Evolutionary conservation across 2,888 invertebrate genomes (phyloP), one percentile per base, ranked within the genome.

Genomic region (Anodontia alba): DNA sequence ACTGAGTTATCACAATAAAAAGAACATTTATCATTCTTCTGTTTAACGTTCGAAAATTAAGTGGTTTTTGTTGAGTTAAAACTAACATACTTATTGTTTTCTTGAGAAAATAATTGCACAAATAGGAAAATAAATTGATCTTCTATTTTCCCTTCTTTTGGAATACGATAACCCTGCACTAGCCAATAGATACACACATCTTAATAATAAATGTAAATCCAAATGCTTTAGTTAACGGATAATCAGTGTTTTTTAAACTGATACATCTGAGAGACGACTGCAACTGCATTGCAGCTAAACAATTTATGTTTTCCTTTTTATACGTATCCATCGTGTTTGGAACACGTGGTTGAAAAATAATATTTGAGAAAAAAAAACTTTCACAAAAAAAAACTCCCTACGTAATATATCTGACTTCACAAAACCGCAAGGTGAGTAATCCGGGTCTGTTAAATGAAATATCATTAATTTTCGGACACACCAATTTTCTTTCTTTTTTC

Each of bases 391-490:
- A 49, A 7, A 15, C 12, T 49, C 20, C 20, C 20, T 17, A 49
- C 49, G 49, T 49, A 49, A 10, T 49, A 49, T 38, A n/a, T n/a
- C n/a, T n/a, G n/a, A n/a, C n/a, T n/a, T n/a, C n/a, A n/a, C 38
- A 38, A 38, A 38, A 38, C 38, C 38, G 12, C 38, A 38, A 38
- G 38, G 7, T 38, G 38, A 38, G 38, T 38, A 38, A 38, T 38
- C 38, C 38, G 5, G 38, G 7, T 12, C 38, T 38, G 38, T 38
- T 54, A 31, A 33, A 62, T 8, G 33, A 33, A 33, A 1, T 62
- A 20, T 62, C 31, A 31, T 62, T 62, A 62, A 62, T 62, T 62
- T 62, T 62, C 62, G 62, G 62, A 62, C 23, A 29, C 7, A 62
- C 62, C 23, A 62, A 62, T 33, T 62, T 62, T 23, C 31, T 33